Percentiles rank a stretch among this genome's conserved stretches.
Conservation (phyloP, 2,797 vertebrate genomes). For the Okamejei kenojei region DNA sequence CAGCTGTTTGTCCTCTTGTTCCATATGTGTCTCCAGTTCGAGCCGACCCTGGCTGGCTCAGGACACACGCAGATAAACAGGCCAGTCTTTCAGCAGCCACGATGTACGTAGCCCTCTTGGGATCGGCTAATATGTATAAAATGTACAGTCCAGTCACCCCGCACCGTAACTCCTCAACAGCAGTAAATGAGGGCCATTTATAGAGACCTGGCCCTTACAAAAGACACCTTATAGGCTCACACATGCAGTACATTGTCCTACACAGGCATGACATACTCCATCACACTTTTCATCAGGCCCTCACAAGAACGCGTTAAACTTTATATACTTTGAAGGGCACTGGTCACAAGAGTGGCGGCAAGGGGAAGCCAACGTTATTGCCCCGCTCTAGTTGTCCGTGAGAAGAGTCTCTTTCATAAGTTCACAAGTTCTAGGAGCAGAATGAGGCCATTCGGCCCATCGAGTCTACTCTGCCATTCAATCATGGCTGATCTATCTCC, state of each 20-base stretch:
- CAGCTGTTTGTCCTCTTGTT: slow-evolving; percentile 22
- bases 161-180: background rate
- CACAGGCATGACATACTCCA: background rate
- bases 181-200: background rate
- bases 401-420: too few species aligned
- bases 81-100: background rate
- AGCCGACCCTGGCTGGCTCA: background rate
- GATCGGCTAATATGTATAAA: background rate
- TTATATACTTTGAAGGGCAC: too few species aligned
- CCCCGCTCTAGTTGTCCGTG: too few species aligned
- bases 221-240: background rate
- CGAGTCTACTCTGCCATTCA: too few species aligned
- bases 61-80: background rate
- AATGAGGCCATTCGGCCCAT: too few species aligned
- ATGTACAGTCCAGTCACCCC: too few species aligned
- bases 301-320: too few species aligned
- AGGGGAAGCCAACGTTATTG: too few species aligned
- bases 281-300: background rate
- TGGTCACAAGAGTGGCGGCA: too few species aligned
- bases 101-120: background rate
- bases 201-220: background rate
- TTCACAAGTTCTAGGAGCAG: too few species aligned
- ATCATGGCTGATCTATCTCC: too few species aligned
- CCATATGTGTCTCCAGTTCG: background rate
- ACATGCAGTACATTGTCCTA: background rate